Evolutionary conservation across 2,888 invertebrate species (phyloP), one percentile per base, ranked within the genome.

Genomic region (Drosophila mulleri): DNA sequence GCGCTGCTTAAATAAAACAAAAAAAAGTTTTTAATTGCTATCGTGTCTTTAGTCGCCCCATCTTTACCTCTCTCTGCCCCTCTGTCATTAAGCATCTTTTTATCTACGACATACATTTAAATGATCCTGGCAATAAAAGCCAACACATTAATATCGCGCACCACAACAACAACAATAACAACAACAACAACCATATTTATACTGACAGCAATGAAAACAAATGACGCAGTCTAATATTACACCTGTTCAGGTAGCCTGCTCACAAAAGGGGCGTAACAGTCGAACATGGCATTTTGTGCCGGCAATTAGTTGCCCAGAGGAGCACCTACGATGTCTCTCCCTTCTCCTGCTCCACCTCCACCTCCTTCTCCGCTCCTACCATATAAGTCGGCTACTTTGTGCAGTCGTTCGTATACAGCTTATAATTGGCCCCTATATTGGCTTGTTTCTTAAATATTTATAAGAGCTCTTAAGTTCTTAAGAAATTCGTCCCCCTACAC

Each of bases 201-300:
- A 62, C 52, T 44, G 48, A 57, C 64, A 75, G 67, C 67, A 66
- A 75, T 72, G 65, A 60, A 72, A 86, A 86, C 74, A 83, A 90
- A 73, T 63, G 84, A 87, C 75, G 44, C 69, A 77, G 78, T 87
- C 84, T 69, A 72, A 83, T 72, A 78, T 83, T 77, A 87, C 84
- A 90, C 84, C 84, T 84, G 78, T 78, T 65, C 61, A 45, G 29
- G 53, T 63, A 62, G 29, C 52, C 50, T 42, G 32, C 48, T n/a
- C 42, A 32, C 57, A 32, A 58, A 41, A 16, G 32, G 53, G 66
- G 45, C 60, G 75, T 45, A 11, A 11, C 48, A 58, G 45, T 45
- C 48, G 16, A 32, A 37, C 58, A 47, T 52, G 52, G 45, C 32
- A 35, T 54, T 54, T 53, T 66, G 62, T 61, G 66, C 52, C 39